These are phyloP conservation scores for Neomonachus schauinslandi DNA, from an alignment of 2,113 vertebrate genomes.

Conservation along the genomic window DNA sequence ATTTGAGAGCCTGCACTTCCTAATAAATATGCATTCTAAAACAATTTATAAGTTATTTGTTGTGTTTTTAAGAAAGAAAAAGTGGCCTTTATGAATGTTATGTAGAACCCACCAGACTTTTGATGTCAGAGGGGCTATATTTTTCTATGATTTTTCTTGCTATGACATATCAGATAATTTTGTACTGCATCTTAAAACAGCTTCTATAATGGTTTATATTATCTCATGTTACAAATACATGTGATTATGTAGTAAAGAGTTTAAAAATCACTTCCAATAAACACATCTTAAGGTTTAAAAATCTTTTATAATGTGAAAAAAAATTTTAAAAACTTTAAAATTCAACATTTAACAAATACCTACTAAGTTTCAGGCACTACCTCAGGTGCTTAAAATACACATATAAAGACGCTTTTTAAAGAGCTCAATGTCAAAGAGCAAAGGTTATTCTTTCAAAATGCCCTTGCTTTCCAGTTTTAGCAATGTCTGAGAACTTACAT, in stretches of 20 bases:
- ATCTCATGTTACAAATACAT: not conserved
- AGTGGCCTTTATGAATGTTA: not conserved
- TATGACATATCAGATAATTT: not conserved
- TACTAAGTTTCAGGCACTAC: not conserved
- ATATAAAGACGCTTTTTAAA: not conserved
- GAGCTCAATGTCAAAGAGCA: not conserved
- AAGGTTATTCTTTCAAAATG: not conserved
- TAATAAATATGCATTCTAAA: not conserved
- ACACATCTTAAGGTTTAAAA: not conserved
- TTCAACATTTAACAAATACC: not conserved
- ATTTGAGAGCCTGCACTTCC: not conserved
- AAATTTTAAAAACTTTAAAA: not conserved
- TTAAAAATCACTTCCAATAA: not conserved
- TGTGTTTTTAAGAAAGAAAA: conserved; percentile 34
- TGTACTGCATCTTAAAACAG: not conserved
- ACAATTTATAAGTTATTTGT: not conserved
- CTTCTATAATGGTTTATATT: not conserved
- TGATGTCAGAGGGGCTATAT: not conserved
- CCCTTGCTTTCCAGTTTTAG: not conserved
- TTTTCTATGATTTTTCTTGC: not conserved
- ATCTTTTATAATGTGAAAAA: not conserved
- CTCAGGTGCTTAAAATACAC: not conserved
- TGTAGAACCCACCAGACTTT: not conserved
- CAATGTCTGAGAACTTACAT: not conserved
- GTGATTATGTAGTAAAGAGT: not conserved